These are phyloP conservation scores for Paguma larvata DNA, from an alignment of 2,797 vertebrate species.

Conservation along the genomic window DNA sequence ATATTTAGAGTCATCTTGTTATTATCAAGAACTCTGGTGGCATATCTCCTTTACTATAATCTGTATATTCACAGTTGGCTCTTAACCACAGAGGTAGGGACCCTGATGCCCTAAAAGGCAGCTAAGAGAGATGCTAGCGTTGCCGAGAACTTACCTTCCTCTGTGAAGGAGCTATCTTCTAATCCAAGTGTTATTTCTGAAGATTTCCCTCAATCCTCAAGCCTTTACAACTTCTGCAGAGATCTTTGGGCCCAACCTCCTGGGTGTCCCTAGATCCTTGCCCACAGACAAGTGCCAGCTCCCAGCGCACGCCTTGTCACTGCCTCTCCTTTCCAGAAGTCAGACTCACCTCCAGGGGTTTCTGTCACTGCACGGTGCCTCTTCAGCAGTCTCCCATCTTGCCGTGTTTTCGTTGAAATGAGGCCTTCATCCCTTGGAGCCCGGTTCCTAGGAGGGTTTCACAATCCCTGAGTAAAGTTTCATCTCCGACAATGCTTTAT, in stretches of 20 bases:
- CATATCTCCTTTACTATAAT: not conserved
- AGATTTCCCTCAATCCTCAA: not conserved
- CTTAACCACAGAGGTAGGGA: not conserved
- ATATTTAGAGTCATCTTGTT: not conserved
- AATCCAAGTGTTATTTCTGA: not conserved
- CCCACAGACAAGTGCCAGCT: not conserved
- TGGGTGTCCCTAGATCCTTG: not conserved
- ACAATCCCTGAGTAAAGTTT: not conserved
- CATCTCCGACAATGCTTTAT: not conserved
- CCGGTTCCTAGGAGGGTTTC: not conserved
- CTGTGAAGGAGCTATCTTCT: not conserved
- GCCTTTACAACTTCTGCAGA: not conserved
- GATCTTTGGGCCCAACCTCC: not conserved
- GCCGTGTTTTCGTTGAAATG: not conserved
- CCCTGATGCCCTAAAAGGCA: not conserved
- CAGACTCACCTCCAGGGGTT: not conserved
- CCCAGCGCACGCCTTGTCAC: not conserved
- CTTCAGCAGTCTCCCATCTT: not conserved
- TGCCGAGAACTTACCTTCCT: not conserved
- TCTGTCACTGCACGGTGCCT: not conserved
- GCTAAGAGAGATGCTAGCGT: not conserved
- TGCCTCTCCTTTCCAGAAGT: not conserved
- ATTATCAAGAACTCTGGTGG: not conserved
- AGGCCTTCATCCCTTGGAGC: not conserved
- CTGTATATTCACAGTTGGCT: not conserved